phyloP scores from a whole-genome alignment of 92 coral and sea anemone genomes.

The Epizoanthus illoricatus region DNA sequence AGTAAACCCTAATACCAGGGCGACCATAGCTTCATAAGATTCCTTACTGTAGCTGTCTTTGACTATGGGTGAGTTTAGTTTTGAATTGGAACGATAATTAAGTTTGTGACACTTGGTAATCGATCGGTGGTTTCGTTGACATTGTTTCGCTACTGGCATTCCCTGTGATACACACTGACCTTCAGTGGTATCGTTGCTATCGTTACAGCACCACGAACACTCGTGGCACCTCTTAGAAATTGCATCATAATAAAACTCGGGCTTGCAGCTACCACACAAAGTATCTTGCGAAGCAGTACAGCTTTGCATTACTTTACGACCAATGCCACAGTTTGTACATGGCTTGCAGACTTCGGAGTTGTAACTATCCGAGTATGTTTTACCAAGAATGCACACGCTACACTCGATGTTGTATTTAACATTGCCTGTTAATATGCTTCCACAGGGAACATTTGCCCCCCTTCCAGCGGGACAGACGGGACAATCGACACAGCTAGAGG shows the following conservation, averaged over 20 bases:
- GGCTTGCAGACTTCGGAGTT: constrained; percentile 27
- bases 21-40: background rate
- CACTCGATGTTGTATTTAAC: background rate
- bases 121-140: constrained; percentile 4
- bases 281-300: constrained; percentile 37
- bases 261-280: constrained; percentile 46
- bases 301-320: constrained; percentile 17
- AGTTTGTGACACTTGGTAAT: constrained; percentile 1
- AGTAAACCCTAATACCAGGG: background rate
- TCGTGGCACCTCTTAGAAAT: constrained; percentile 5
- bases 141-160: constrained; percentile 14
- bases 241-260: constrained; percentile 22
- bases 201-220: constrained; percentile 54
- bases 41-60: background rate
- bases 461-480: constrained; percentile 2
- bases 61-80: background rate
- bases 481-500: constrained; percentile 12
- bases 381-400: constrained; percentile 23
- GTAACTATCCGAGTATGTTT: constrained; percentile 23
- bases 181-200: constrained; percentile 11
- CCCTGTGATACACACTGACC: constrained; percentile 25
- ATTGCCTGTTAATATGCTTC: background rate
- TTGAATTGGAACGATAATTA: background rate
- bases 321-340: constrained; percentile 32
- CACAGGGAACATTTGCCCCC: constrained; percentile 38